A percentile compares a stretch with the other conserved stretches of the same genome.
phyloP scores from a whole-genome alignment of 2,113 vertebrate genomes.

The Maccullochella peelii region DNA sequence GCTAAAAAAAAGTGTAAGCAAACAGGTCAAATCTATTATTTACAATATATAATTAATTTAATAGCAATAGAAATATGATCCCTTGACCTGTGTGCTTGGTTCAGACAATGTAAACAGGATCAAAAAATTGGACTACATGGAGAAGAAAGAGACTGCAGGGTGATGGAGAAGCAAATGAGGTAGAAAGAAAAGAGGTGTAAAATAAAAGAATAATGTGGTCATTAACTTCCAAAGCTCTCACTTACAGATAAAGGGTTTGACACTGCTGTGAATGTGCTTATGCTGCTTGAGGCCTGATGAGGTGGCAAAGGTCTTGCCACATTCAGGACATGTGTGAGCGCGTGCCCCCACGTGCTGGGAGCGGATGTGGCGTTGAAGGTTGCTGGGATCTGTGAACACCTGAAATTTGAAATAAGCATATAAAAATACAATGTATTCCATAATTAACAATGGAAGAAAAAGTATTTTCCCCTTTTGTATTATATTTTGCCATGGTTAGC shows the following conservation, averaged over 20 bases:
- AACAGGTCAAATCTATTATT: conserved; percentile 4
- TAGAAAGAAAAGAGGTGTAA: conserved; percentile 23
- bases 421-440: conserved; percentile 29
- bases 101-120: conserved; percentile 4
- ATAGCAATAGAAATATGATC: not conserved
- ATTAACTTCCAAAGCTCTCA: conserved; percentile 71
- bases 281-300: conserved; percentile 99
- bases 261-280: conserved; percentile 99
- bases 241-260: conserved; percentile 99
- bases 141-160: not conserved
- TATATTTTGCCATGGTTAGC: not conserved
- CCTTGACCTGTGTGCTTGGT: not conserved
- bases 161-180: conserved; percentile 9
- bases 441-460: not conserved
- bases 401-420: conserved; percentile 69
- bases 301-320: conserved; percentile 99
- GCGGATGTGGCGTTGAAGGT: conserved; percentile 98
- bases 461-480: not conserved
- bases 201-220: conserved; percentile 13
- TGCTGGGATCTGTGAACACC: conserved; percentile 99
- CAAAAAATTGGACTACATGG: not conserved
- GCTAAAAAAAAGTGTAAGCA: not conserved
- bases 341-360: conserved; percentile 97
- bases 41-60: conserved; percentile 1
- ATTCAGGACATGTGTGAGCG: conserved; percentile 97